Evolutionary conservation across 2,797 vertebrate species (phyloP).

Genomic region (Aselliscus stoliczkanus): DNA sequence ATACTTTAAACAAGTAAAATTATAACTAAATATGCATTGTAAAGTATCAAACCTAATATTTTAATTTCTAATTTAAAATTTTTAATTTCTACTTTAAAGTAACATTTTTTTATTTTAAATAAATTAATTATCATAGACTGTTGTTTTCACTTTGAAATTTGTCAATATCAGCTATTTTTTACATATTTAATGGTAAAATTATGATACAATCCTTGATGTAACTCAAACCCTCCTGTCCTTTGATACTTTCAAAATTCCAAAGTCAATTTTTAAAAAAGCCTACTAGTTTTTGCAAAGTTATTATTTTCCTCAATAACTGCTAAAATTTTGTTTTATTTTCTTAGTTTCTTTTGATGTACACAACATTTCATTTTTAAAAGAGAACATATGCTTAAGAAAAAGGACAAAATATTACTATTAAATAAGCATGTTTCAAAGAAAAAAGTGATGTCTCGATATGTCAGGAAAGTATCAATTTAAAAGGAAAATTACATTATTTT

Average conservation of each 20-base stretch:
- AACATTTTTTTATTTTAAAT: not conserved
- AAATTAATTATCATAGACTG: not conserved
- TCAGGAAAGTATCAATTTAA: slow-evolving; percentile 23
- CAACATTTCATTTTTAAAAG: slow-evolving; percentile 49
- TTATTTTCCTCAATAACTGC: slow-evolving; percentile 20
- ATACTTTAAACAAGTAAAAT: not conserved
- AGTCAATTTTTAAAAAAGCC: not conserved
- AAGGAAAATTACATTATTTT: slow-evolving; percentile 49
- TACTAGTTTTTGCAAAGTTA: not conserved
- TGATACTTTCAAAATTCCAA: not conserved
- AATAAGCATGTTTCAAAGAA: slow-evolving; percentile 51
- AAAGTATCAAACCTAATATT: not conserved
- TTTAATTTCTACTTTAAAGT: not conserved
- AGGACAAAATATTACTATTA: slow-evolving; percentile 52
- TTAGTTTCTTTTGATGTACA: slow-evolving; percentile 14
- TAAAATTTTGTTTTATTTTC: slow-evolving; percentile 31
- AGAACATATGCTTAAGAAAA: slow-evolving; percentile 53
- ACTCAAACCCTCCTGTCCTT: not conserved
- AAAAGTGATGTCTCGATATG: slow-evolving; percentile 42
- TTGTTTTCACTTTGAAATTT: not conserved
- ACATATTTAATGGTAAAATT: not conserved
- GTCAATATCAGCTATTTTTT: not conserved
- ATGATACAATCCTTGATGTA: not conserved
- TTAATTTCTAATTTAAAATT: not conserved
- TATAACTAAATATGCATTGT: not conserved